Evolutionary conservation across 92 coral and sea anemone species (phyloP), one percentile per base, ranked within the genome.

Genomic region (Ricordea florida): DNA sequence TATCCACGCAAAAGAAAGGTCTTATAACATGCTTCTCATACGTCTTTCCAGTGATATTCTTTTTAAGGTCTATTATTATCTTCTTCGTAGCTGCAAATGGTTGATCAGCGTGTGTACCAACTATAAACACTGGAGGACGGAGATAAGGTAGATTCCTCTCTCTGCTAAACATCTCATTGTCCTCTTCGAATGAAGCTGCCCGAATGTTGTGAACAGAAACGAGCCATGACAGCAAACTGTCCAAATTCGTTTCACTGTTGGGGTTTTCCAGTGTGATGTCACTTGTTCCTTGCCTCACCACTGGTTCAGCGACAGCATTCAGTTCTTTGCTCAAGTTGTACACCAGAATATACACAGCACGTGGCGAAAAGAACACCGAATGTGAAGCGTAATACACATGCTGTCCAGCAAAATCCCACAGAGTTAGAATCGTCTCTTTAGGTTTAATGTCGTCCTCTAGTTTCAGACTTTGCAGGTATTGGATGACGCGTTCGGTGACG

Each of bases 51-150:
- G 72, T 43, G 17, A 87, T 18, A 30, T 79, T 65, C 66, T 77
- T 77, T 53, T 82, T 61, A 15, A 87, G 82, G 30, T 60, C 26
- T 18, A 37, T 46, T 31, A 82, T 85, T 69, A 85, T 79, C 32
- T 75, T 58, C 78, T 48, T 82, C 28, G 82, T 61, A 4, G 76
- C 85, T 69, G 69, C 78, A 32, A 53, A 74, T 0, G 85, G 79
- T 0, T 40, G 34, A 42, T 87, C 93, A 17, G 87, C 75, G 38
- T 87, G 67, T 22, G 88, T 87, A 14, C 93, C 93, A 2, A 62
- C 89, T 1, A 87, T 65, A 8, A 87, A 52, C 4, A 87, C 89
- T 6, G 93, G 93, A 0, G 93, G 89, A 4, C 89, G 85, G 32
- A 69, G 25, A 37, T 87, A 82, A 0, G 85, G 73, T 16, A 66